phyloP scores from a whole-genome alignment of 2,113 vertebrate species.

The Nettapus auritus region DNA sequence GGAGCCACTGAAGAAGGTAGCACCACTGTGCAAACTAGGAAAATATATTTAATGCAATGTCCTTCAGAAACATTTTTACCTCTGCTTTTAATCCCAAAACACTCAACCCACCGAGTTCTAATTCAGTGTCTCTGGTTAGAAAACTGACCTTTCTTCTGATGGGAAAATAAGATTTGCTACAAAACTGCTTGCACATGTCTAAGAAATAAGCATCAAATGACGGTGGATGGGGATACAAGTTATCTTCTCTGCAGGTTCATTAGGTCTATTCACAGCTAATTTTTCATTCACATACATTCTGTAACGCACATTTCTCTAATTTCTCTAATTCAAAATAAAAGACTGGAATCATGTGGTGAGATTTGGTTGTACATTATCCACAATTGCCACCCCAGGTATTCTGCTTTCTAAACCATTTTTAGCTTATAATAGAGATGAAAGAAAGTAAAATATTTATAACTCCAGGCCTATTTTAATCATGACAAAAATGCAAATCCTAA shows the following conservation, averaged over 20 bases:
- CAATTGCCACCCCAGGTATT: background rate
- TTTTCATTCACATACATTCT: slow-evolving; percentile 38
- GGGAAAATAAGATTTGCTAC: background rate
- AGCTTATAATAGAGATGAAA: slow-evolving; percentile 40
- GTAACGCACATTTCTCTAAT: slow-evolving; percentile 35
- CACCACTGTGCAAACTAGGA: slow-evolving; percentile 66
- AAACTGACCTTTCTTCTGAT: background rate
- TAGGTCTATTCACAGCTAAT: slow-evolving; percentile 33
- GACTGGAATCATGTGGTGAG: slow-evolving; percentile 10
- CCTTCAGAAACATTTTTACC: background rate
- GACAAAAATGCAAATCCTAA: slow-evolving; percentile 55
- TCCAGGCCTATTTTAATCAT: slow-evolving; percentile 57
- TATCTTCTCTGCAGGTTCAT: slow-evolving; percentile 38
- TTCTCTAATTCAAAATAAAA: slow-evolving; percentile 43
- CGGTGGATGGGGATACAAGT: background rate
- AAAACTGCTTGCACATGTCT: background rate
- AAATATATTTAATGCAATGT: slow-evolving; percentile 21
- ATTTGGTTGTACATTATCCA: slow-evolving; percentile 12
- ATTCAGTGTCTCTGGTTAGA: background rate
- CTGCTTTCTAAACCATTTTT: slow-evolving; percentile 55
- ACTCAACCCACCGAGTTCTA: background rate
- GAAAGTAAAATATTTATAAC: slow-evolving; percentile 50
- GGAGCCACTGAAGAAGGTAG: slow-evolving; percentile 45
- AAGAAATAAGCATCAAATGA: slow-evolving; percentile 8
- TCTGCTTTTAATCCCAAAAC: slow-evolving; percentile 27